Evolutionary conservation across 1,140 invertebrate species (phyloP), one percentile per base, ranked within the genome.

Genomic region (Brachionus sp.): DNA sequence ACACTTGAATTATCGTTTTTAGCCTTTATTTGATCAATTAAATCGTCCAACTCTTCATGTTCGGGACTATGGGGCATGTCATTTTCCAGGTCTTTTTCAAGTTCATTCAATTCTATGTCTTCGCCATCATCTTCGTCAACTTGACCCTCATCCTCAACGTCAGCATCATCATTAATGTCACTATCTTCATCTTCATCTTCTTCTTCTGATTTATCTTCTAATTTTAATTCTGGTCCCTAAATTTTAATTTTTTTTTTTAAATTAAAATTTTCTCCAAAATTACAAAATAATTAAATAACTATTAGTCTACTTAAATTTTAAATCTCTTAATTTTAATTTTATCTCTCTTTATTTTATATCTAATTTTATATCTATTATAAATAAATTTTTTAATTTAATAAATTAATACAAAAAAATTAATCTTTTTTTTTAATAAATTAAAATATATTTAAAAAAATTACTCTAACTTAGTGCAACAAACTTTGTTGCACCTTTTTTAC

Each of bases 1-100:
- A 75, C 39, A 75, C 70, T 75, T 44, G 25, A 75, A 25, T 75
- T 75, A 12, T 75, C 70, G 9, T 44, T 75, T 29, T 75, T 70
- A 12, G 64, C 25, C 19, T 39, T 70, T 19, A 70, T 70, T 75
- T 75, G 70, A 46, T 75, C 70, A 35, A 75, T 35, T 35, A 46
- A 23, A 13, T 75, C 42, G 19, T 75, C 70, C 44, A 75, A 5
- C 23, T 75, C 39, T 46, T 75, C 39, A 25, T 75, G 37, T n/a
- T 70, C 66, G 3, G 66, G 66, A 70, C 33, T 70, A 25, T 37
- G 13, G 5, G 33, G 19, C 2, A 25, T 29, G 4, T 75, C 70
- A 25, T 75, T 46, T 46, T 75, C 42, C 29, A 75, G 12, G 3
- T 75, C 70, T 12, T 75, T 75, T 46, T 46, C 70, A 25, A 70